Evolutionary conservation across 2,797 vertebrate genomes (phyloP).

Genomic region (Takifugu ocellatus): DNA sequence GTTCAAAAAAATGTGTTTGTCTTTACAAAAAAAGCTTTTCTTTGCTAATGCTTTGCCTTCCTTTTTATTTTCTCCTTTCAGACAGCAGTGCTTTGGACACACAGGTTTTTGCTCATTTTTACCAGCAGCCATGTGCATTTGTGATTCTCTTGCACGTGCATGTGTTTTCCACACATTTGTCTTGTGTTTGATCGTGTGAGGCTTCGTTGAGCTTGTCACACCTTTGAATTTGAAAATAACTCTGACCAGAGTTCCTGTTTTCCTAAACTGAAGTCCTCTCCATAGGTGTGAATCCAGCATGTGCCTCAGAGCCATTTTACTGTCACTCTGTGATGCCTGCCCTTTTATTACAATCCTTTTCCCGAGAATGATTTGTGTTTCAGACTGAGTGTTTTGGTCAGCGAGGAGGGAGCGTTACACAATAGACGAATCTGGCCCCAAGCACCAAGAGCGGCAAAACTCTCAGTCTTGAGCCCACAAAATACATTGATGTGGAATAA

Average conservation of each 20-base stretch:
- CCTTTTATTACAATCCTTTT: constrained; percentile 60
- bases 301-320: constrained; percentile 46
- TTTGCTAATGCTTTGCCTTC: constrained; percentile 76
- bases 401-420: constrained; percentile 54
- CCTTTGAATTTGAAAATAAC: neutral
- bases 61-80: constrained; percentile 86
- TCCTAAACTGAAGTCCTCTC: constrained; percentile 13
- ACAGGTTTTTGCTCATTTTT: constrained; percentile 88
- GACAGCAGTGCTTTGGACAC: constrained; percentile 94
- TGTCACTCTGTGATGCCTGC: constrained; percentile 54
- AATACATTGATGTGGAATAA: constrained; percentile 67
- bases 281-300: constrained; percentile 69
- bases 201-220: constrained; percentile 5
- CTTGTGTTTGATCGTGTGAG: constrained; percentile 17
- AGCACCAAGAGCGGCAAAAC: constrained; percentile 54
- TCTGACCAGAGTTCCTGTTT: neutral
- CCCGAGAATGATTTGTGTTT: constrained; percentile 48
- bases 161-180: constrained; percentile 18
- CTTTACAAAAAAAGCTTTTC: constrained; percentile 20
- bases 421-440: constrained; percentile 58
- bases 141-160: constrained; percentile 2
- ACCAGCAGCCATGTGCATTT: constrained; percentile 53
- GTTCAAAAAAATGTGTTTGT: constrained; percentile 25
- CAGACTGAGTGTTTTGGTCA: constrained; percentile 47
- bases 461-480: constrained; percentile 65